phyloP scores from a whole-genome alignment of 2,113 vertebrate species.

The Mormyrus iriodes region DNA sequence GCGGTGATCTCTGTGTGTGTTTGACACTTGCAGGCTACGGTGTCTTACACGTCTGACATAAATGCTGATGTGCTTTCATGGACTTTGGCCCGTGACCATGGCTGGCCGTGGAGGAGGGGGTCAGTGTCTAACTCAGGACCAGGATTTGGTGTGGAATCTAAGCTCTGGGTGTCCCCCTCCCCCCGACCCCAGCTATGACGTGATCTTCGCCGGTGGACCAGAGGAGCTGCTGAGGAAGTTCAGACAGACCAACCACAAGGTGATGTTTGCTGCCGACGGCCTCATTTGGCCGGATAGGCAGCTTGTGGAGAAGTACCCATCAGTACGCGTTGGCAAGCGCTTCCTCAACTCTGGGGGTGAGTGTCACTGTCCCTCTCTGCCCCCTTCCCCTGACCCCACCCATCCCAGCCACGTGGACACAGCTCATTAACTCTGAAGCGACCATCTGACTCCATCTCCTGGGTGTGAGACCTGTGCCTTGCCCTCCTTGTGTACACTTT shows the following conservation, averaged over 20 bases:
- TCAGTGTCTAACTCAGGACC: not conserved
- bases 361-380: constrained; percentile 7
- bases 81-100: not conserved
- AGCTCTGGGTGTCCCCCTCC: constrained; percentile 5
- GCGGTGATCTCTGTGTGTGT: not conserved
- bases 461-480: not conserved
- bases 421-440: no score
- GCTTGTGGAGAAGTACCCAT: constrained; percentile 82
- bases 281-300: constrained; percentile 88
- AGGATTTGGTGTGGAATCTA: not conserved
- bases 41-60: not conserved
- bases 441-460: not conserved
- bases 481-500: not conserved
- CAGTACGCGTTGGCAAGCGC: constrained; percentile 82
- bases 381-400: not conserved
- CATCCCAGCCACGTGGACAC: not conserved
- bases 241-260: constrained; percentile 79
- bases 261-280: constrained; percentile 85
- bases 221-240: constrained; percentile 89
- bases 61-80: not conserved
- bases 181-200: constrained; percentile 85
- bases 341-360: constrained; percentile 94
- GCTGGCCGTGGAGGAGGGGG: no score
- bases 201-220: constrained; percentile 85
- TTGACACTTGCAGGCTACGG: not conserved